Base-by-base conservation (phyloP, 2,888 invertebrate genomes). In the Incurvaria masculella region DNA sequence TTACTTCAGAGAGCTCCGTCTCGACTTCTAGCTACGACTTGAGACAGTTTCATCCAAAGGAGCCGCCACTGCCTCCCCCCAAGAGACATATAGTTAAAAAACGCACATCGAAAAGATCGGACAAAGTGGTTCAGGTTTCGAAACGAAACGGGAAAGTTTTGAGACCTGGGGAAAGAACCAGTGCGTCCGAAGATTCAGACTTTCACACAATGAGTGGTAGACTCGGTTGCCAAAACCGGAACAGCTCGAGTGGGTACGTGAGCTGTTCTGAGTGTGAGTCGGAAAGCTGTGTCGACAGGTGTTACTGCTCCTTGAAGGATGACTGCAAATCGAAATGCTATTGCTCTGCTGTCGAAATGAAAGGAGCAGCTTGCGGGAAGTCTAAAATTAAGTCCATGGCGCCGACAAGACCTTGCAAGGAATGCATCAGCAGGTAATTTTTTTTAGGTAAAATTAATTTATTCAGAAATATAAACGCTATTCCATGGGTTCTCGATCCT, bases 201-300 rank as follows among this genome's bases (percentile, higher is more conserved):
- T 79, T 80, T 57, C 60, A 79, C 50, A 80, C 81, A 2, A 66
- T 83, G 2, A 81, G 82, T 55, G 83, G 84, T 55, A 71, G 83
- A 48, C 65, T 81, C 3, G 82, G 80, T 45, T 83, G 83, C 51
- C 79, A 83, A 52, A 83, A 84, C 53, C 64, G 85, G 39, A 84
- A 84, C 56, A 84, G 84, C 59, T 84, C 84, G 6, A 84, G 84
- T 58, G 84, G 84, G 57, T 92, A 92, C 62, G 91, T 92, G 1
- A 91, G 91, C 2, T 94, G 92, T 64, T 92, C 92, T 40, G 94
- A 94, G 66, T 94, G 94, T 62, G 92, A 93, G 61, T 91, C 91
- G 2, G 92, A 92, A 57, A 88, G 90, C 14, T 92, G 92, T 61
- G 86, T 89, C 0, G 92, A 93, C 62, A 87, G 91, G 57, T 94